Base-by-base conservation (phyloP, 2,888 invertebrate species). In the Apomyelois bistriatella region DNA sequence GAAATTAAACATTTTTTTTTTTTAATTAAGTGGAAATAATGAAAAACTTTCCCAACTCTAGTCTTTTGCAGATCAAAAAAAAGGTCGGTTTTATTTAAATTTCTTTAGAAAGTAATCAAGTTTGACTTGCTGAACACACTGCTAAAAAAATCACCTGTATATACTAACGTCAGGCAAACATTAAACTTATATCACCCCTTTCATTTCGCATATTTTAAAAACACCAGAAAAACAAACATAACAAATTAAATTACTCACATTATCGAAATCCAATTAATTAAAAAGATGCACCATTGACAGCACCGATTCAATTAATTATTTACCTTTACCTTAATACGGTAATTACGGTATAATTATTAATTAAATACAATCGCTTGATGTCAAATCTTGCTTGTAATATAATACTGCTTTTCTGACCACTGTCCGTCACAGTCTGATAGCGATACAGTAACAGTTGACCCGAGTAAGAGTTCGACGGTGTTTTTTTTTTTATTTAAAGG, bases 401-500 rank as follows among this genome's bases (percentile, higher is more conserved):
- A 43, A n/a, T 35, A 30, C 15, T 37, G 52, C 13, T 55, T 55
- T 55, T 55, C 52, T 49, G 28, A 38, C 40, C 38, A 41, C 15
- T 36, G 48, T 52, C 40, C 48, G 55, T 55, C 48, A 55, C 55
- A 52, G 42, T 52, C 55, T 42, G 32, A 5, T 43, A 48, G 17
- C 12, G 17, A 30, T 32, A 28, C 43, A 36, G 46, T 46, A 38
- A 37, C 10, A 37, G n/a, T 4, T 30, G 32, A 32, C 36, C 43
- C 17, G 8, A 53, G 43, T 53, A 43, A 53, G 40, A 53, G 48
- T 22, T 28, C n/a, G 12, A 22, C 8, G 9, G 22, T 48, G 3
- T 43, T 52, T 47, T 48, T 48, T 48, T 15, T 17, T 41, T 22
- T 3, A 17, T 42, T 41, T 48, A 30, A 48, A 46, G 43, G 22